Percentiles rank a stretch among this genome's conserved stretches.
phyloP scores from a whole-genome alignment of 1,140 invertebrate species.

The Pseudobourletiella spinata region DNA sequence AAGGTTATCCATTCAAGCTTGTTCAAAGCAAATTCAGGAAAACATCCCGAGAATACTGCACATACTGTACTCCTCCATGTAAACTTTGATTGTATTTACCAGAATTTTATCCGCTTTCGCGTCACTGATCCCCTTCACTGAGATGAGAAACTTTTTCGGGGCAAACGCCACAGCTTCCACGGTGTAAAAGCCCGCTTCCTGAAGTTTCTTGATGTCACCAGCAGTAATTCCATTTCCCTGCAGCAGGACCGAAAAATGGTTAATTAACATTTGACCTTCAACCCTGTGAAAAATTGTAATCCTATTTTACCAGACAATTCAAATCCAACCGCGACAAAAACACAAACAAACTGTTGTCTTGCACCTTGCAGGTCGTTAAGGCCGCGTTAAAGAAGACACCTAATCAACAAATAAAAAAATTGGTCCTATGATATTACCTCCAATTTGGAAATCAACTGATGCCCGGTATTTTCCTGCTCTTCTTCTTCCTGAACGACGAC shows the following conservation, averaged over 20 bases:
- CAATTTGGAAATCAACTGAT: constrained; percentile 50
- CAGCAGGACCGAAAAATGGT: constrained; percentile 2
- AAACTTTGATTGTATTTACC: too few relatives aligned
- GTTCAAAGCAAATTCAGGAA: too few relatives aligned
- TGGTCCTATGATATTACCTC: too few relatives aligned
- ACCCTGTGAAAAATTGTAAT: background rate
- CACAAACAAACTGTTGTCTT: constrained; percentile 3
- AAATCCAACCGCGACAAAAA: constrained; percentile 15
- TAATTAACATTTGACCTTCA: constrained; percentile 2
- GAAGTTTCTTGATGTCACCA: constrained; percentile 85
- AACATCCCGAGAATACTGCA: too few relatives aligned
- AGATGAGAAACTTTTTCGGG: constrained; percentile 78
- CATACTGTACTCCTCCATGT: too few relatives aligned
- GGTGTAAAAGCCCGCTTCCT: constrained; percentile 87
- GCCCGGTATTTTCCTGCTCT: constrained; percentile 49
- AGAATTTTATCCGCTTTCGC: constrained; percentile 95
- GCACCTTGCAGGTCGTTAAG: background rate
- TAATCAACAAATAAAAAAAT: too few relatives aligned
- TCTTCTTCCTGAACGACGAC: constrained; percentile 42
- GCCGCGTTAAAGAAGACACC: too few relatives aligned
- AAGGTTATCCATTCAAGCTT: too few relatives aligned
- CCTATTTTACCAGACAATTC: background rate
- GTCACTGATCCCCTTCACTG: constrained; percentile 95
- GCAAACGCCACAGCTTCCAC: constrained; percentile 92
- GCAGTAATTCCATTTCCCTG: constrained; percentile 65